Evolutionary conservation across 2,113 vertebrate species (phyloP), one percentile per base, ranked within the genome.

Genomic region (Cathartes aura): DNA sequence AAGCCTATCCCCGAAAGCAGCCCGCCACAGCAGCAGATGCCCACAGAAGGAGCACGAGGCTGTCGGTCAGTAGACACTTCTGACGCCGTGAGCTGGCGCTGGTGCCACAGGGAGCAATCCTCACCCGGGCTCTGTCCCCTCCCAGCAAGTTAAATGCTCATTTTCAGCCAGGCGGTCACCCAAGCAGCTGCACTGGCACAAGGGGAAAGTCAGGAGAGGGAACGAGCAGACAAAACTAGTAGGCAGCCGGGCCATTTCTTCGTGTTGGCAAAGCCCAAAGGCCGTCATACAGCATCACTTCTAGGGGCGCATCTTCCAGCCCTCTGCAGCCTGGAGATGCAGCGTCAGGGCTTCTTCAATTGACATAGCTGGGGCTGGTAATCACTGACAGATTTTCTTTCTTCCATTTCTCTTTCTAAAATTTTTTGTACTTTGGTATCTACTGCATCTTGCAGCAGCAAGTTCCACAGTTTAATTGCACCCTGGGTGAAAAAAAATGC

Each of bases 191-290:
- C 43, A 1, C 24, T 7, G 43, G 42, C 76, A 14, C 30, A 1
- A 11, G 43, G 58, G 43, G 36, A 8, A 18, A 19, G 43, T 5
- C 5, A 1, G 50, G 58, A 42, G 59, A 40, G n/a, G 53, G 47
- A 47, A 6, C 1, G 1, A 15, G 30, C 26, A 6, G 56, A 2
- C 32, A 19, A 7, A 38, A 14, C 55, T 0, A 7, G n/a, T 1
- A 6, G 45, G 42, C 50, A 29, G 73, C 36, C 4, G 67, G 59
- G 67, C 24, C 19, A 1, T 42, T 55, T 10, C 17, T 18, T 18
- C 6, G 5, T 6, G 71, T 27, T 34, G 42, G 40, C 45, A 11
- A 75, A 42, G 59, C 38, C 26, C 43, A 1, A 10, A 5, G 48
- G 34, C 58, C 1, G 1, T 12, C 42, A 3, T 2, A 3, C 34